phyloP scores from a whole-genome alignment of 2,888 invertebrate species.

The Iselma pallidipennis region DNA sequence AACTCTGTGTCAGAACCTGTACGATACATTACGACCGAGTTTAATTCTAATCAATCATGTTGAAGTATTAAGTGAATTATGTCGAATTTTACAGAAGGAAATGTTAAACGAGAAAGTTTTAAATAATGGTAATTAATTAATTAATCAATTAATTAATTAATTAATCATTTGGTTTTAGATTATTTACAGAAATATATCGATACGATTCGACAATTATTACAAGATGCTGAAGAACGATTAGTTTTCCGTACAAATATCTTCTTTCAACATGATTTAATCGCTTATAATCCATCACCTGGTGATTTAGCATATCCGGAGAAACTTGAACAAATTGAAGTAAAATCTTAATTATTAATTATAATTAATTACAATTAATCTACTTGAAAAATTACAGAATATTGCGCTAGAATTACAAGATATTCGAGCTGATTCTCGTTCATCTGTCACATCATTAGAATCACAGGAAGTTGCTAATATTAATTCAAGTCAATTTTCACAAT shows the following conservation, averaged over 20 bases:
- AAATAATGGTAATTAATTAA: slow-evolving; percentile 64
- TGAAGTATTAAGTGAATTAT: slow-evolving; percentile 96
- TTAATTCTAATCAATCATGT: slow-evolving; percentile 96
- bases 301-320: slow-evolving; percentile 99
- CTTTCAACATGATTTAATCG: slow-evolving; percentile 86
- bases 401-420: slow-evolving; percentile 47
- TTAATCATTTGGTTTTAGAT: slow-evolving; percentile 51
- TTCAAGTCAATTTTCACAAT: slow-evolving; percentile 51
- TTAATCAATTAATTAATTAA: slow-evolving; percentile 3
- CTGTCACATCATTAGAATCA: slow-evolving; percentile 70
- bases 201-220: slow-evolving; percentile 79
- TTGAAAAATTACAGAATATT: slow-evolving; percentile 38
- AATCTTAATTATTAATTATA: not conserved
- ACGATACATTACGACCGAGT: slow-evolving; percentile 90
- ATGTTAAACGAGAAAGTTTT: slow-evolving; percentile 89
- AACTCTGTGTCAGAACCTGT: slow-evolving; percentile 82
- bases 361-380: not conserved
- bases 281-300: slow-evolving; percentile 87
- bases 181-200: slow-evolving; percentile 77
- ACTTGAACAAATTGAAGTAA: slow-evolving; percentile 94
- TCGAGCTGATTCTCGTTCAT: slow-evolving; percentile 70
- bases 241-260: slow-evolving; percentile 96
- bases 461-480: slow-evolving; percentile 73
- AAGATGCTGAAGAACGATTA: slow-evolving; percentile 95
- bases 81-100: slow-evolving; percentile 88